phyloP scores from a whole-genome alignment of 2,113 vertebrate species.

The Pollimyrus isidori region DNA sequence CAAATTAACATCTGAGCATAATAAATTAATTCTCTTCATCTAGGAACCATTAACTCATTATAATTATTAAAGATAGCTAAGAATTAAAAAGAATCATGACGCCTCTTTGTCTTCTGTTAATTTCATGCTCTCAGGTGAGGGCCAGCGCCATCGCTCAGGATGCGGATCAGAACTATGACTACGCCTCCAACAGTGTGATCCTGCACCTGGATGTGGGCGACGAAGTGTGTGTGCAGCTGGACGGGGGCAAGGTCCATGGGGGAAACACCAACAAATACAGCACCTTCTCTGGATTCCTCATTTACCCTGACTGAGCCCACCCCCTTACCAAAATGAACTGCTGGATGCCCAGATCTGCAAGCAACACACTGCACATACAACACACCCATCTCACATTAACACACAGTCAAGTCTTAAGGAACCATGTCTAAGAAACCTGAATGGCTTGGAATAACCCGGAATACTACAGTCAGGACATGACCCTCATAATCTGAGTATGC shows the following conservation, averaged over 20 bases:
- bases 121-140: conserved; percentile 51
- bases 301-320: conserved; percentile 75
- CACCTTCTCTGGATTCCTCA: conserved; percentile 92
- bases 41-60: background rate
- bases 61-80: background rate
- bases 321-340: background rate
- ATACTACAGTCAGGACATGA: conserved; percentile 38
- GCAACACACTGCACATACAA: background rate
- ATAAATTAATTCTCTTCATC: background rate
- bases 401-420: background rate
- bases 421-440: background rate
- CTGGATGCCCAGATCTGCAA: background rate
- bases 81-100: background rate
- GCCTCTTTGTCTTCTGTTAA: background rate
- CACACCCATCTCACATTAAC: background rate
- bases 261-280: conserved; percentile 95
- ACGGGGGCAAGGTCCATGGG: conserved; percentile 88
- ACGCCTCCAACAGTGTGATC: conserved; percentile 88
- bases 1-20: background rate
- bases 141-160: conserved; percentile 45
- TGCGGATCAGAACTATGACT: conserved; percentile 85
- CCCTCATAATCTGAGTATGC: conserved; percentile 20
- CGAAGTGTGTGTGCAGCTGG: conserved; percentile 88
- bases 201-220: conserved; percentile 89
- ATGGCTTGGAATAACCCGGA: conserved; percentile 1